Evolutionary conservation across 1,140 invertebrate species (phyloP).

Genomic region (Procambarus virginalis): DNA sequence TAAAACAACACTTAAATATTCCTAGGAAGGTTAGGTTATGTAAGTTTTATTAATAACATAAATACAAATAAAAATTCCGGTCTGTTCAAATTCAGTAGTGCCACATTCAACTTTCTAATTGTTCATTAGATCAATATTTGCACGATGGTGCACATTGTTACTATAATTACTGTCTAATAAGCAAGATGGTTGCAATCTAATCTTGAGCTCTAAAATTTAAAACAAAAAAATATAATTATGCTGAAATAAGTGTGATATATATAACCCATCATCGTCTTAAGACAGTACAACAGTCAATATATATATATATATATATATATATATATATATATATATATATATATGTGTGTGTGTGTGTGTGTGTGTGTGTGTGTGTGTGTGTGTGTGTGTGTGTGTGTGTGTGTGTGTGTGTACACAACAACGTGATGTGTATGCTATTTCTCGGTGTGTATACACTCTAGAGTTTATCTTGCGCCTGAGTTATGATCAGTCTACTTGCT

Average conservation of each 20-base stretch:
- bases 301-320: conserved; percentile 40
- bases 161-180: neutral
- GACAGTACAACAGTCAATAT: conserved; percentile 2
- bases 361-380: no score
- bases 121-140: neutral
- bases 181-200: neutral
- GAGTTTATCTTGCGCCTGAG: no score
- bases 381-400: neutral
- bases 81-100: no score
- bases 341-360: neutral
- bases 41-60: no score
- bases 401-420: neutral
- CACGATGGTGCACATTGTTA: neutral
- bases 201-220: neutral
- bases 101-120: no score
- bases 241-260: neutral
- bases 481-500: no score
- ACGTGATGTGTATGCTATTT: no score
- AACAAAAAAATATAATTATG: neutral
- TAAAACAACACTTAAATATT: no score
- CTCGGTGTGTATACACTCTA: no score
- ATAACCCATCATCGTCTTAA: conserved; percentile 11
- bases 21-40: no score
- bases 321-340: conserved; percentile 41
- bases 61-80: no score